Base-by-base conservation (phyloP, 37 sponge, comb jelly and placozoan species). In the Corticium candelabrum region DNA sequence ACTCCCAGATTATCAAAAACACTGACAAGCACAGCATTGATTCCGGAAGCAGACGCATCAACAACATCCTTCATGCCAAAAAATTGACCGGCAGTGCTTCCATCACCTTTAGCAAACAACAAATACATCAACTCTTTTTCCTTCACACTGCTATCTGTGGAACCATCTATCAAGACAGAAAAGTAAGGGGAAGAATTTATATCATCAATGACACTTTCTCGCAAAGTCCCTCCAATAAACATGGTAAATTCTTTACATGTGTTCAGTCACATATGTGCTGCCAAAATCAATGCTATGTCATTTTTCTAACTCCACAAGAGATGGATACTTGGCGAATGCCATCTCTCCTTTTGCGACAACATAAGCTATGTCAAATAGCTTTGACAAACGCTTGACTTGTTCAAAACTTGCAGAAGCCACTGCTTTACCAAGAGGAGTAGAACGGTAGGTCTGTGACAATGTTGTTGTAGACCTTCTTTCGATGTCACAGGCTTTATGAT, bases 101-200 rank as follows among this genome's bases (percentile, higher is more conserved):
- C 81, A 80, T 80, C 79, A 33, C 37, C 38, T 38, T 39, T 32
- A 31, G 37, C 76, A 31, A 80, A 76, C 76, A 77, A 38, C 35
- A 79, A 74, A 36, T 79, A 79, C 29, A 79, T 79, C 30, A 80
- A 34, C 76, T 80, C 81, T 34, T 80, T 80, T 50, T 76, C 75
- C 73, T n/a, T 15, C 34, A 70, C 73, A 15, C 73, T 70, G 5
- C n/a, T n/a, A 34, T 70, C 73, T 32, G 77, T 80, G 39, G 81
- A 80, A 50, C 81, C 81, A 77, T 80, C 81, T 77, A 80, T 77
- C 81, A 77, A 37, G 37, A 80, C 75, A 36, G 79, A 31, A 40
- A 80, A 34, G 37, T 75, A 80, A n/a, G 35, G 81, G 29, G 81
- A 80, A 31, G 36, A 29, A 33, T 36, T 40, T 32, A 80, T 37